Conservation (phyloP, 2,888 invertebrate species). For the Cryptus armator region DNA sequence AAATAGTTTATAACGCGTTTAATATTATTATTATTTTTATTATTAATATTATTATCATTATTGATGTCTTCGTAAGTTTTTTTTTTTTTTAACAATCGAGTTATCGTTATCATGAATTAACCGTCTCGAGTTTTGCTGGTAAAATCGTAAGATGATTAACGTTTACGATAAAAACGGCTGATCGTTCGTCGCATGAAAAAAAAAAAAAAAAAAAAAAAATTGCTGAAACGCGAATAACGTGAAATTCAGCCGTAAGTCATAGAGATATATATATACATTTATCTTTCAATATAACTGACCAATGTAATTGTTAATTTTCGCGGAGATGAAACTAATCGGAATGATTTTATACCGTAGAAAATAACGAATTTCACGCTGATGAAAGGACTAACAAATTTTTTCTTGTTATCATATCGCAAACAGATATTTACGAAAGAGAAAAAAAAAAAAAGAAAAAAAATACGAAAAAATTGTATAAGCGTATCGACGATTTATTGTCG, state of each 20-base stretch:
- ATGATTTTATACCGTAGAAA: conserved; percentile 65
- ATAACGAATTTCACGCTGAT: conserved; percentile 26
- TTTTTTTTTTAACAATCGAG: conserved; percentile 49
- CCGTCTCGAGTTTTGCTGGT: conserved; percentile 43
- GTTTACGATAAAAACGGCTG: conserved; percentile 21
- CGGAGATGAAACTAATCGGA: conserved; percentile 73
- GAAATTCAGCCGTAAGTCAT: conserved; percentile 47
- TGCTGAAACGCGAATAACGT: not conserved
- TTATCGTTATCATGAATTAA: conserved; percentile 51
- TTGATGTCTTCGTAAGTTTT: conserved; percentile 46
- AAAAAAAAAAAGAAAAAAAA: conserved; percentile 31
- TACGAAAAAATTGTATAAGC: conserved; percentile 27
- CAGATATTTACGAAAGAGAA: conserved; percentile 19
- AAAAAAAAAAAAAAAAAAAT: not conserved
- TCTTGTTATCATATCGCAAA: conserved; percentile 50
- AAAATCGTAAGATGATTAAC: conserved; percentile 9
- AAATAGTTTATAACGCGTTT: conserved; percentile 53
- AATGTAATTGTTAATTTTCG: not conserved
- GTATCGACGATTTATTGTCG: conserved; percentile 62
- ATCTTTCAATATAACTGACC: conserved; percentile 36
- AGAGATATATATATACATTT: conserved; percentile 38
- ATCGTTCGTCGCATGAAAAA: conserved; percentile 6
- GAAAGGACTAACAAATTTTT: conserved; percentile 77
- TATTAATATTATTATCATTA: conserved; percentile 51
- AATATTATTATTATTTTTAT: conserved; percentile 46